Evolutionary conservation across 1,140 invertebrate species (phyloP), one percentile per base, ranked within the genome.

Genomic region (Branchinecta lynchi): DNA sequence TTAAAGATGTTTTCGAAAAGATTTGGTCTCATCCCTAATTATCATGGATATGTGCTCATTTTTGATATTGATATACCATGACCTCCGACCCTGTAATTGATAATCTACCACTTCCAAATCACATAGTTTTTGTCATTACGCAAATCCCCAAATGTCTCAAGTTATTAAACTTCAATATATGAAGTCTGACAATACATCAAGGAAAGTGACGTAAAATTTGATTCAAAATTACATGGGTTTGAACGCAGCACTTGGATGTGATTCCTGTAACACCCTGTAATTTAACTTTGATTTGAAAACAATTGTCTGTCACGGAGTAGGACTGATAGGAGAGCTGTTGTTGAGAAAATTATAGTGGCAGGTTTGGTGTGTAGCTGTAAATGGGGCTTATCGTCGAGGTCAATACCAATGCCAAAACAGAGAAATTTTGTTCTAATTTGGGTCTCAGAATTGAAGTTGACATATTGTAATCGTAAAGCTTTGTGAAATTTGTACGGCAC

Each of bases 281-380:
- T 60, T 20, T 60, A 60, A 60, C 12, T 60, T 60, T 60, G 51
- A 60, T 60, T 60, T 60, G 51, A 60, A 60, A 60, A 60, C 51
- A 60, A 60, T 60, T 60, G 51, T 60, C 51, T 60, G 51, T 60
- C 51, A 60, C 17, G 17, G 51, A 60, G 12, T 12, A 60, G 12
- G 51, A 60, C 51, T 60, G 51, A 20, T 60, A 15, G 12, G 51
- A 60, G 17, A 60, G 12, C 17, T 60, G 51, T 20, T 60, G 17
- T 60, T 60, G 51, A 60, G 51, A 20, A 15, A 60, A 60, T 60
- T 60, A 60, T 20, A 60, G 51, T 60, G 51, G 12, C 51, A 15
- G 32, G 51, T 60, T 6, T 60, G 12, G 12, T 60, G 51, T 15
- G 51, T 15, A 20, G 51, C 17, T 15, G 51, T 60, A 60, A 60